Percentiles rank a stretch among this genome's conserved stretches.
These are phyloP conservation scores for Dolichotis patagonum DNA, from an alignment of 2,113 vertebrate genomes.

Conservation along the genomic window DNA sequence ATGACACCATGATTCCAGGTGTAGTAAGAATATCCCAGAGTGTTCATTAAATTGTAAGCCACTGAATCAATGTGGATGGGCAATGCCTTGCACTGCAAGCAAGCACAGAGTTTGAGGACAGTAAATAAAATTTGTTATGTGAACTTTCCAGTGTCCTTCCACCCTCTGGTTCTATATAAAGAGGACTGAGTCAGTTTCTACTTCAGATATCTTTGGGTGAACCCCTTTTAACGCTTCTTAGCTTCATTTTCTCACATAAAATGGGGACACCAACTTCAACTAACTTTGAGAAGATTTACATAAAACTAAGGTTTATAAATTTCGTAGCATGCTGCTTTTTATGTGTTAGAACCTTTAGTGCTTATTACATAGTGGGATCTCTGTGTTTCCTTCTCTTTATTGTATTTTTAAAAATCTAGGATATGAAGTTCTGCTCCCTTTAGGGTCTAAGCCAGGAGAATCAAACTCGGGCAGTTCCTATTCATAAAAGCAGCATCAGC, in stretches of 20 bases:
- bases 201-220: neutral
- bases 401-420: neutral
- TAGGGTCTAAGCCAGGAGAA: constrained; percentile 16
- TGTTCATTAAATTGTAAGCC: neutral
- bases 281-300: constrained; percentile 32
- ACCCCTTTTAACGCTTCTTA: neutral
- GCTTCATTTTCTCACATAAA: constrained; percentile 19
- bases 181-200: neutral
- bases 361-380: neutral
- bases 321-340: neutral
- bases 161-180: neutral
- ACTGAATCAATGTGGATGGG: neutral
- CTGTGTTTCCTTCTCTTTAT: neutral
- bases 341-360: neutral
- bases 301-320: neutral
- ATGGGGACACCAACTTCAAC: neutral
- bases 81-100: neutral
- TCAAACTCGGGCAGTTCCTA: neutral
- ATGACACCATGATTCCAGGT: neutral
- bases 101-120: neutral
- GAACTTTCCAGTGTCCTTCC: neutral
- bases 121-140: neutral
- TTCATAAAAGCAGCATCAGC: constrained; percentile 13
- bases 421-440: neutral
- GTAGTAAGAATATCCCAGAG: neutral